A percentile compares a stretch with the other conserved stretches of the same genome.
Conservation (phyloP, 1,140 invertebrate genomes). For the Pogonomyrmex californicus region DNA sequence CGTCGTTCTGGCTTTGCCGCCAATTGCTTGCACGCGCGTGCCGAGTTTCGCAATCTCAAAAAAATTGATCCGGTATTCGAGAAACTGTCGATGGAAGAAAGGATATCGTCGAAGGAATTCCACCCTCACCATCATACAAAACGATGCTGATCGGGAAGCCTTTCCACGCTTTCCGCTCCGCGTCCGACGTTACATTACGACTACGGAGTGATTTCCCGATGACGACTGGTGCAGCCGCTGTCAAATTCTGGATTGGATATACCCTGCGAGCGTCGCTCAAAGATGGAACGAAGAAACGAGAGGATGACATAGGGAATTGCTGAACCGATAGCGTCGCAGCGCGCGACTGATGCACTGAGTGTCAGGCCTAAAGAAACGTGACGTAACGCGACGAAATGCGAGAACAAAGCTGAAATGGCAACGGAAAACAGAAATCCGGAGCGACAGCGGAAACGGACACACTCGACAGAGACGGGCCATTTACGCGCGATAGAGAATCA, state of each 20-base stretch:
- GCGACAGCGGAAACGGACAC: constrained; percentile 12
- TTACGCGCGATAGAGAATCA: constrained; percentile 25
- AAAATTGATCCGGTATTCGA: constrained; percentile 33
- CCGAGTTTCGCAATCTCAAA: constrained; percentile 38
- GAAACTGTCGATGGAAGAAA: not conserved
- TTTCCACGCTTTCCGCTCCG: not conserved
- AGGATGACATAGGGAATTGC: constrained; percentile 54
- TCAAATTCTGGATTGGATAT: constrained; percentile 19
- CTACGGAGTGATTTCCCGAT: not conserved
- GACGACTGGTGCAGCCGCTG: constrained; percentile 20
- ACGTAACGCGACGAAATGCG: constrained; percentile 19
- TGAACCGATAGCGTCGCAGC: constrained; percentile 48
- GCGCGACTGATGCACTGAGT: constrained; percentile 60
- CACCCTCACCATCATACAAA: not conserved
- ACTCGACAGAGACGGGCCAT: not conserved
- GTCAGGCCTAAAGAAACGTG: constrained; percentile 72
- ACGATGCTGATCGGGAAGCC: constrained; percentile 3
- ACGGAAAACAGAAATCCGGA: constrained; percentile 1
- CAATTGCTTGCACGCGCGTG: constrained; percentile 73
- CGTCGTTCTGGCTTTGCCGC: constrained; percentile 72
- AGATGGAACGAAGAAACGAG: constrained; percentile 60
- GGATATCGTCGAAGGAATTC: not conserved
- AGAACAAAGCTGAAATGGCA: constrained; percentile 15
- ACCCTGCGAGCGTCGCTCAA: constrained; percentile 9
- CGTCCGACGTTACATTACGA: not conserved